Conservation (phyloP, 2,888 invertebrate species). For the Eupithecia insigniata region DNA sequence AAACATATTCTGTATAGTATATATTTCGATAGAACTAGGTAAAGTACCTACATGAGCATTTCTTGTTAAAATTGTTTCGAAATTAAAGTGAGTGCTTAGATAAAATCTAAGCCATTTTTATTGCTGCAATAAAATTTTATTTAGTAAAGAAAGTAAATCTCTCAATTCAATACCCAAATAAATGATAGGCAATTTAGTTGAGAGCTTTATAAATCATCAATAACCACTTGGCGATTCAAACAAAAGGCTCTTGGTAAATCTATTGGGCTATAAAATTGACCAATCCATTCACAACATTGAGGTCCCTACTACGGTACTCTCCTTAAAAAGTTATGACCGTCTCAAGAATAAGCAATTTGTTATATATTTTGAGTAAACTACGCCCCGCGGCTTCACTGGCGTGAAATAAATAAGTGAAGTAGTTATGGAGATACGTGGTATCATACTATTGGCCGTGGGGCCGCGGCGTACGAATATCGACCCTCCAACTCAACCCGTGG, state of each 20-base stretch:
- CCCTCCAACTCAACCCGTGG: no score
- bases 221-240: constrained; percentile 59
- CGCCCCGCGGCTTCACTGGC: no score
- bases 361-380: no score
- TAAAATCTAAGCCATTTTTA: constrained; percentile 5
- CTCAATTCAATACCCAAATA: constrained; percentile 43
- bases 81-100: not conserved
- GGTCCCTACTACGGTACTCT: no score
- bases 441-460: no score
- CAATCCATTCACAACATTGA: constrained; percentile 5
- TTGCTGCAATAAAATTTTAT: not conserved
- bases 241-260: constrained; percentile 58
- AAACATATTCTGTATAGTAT: no score
- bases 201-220: constrained; percentile 58
- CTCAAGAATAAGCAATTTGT: no score
- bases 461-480: no score
- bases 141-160: constrained; percentile 18
- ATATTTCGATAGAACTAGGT: not conserved
- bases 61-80: not conserved
- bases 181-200: constrained; percentile 58
- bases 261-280: constrained; percentile 60
- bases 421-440: no score
- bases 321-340: no score
- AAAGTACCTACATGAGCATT: not conserved
- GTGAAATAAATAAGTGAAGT: no score